Evolutionary conservation across 2,113 vertebrate species (phyloP).

Genomic region (Trichomycterus rosablanca): DNA sequence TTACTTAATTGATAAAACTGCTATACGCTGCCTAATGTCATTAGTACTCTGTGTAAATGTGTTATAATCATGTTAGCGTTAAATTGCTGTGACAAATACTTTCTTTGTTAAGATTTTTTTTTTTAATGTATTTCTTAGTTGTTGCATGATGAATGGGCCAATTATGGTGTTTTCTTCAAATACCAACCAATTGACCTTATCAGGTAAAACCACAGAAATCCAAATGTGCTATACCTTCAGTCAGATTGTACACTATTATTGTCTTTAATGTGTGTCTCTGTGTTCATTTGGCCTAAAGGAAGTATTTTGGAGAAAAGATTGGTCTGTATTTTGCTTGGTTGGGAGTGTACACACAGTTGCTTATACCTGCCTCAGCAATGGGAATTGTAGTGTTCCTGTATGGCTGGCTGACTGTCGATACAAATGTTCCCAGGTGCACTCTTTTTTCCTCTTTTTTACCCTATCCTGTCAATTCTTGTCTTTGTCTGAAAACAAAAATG

Average conservation of each 20-base stretch:
- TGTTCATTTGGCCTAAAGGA: slow-evolving; percentile 66
- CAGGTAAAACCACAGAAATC: too few relatives aligned
- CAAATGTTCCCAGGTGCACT: slow-evolving; percentile 88
- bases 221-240: too few relatives aligned
- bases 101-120: slow-evolving; percentile 16
- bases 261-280: neutral
- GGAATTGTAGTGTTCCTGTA: slow-evolving; percentile 96
- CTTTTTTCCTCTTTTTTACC: neutral
- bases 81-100: neutral
- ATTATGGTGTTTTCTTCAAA: slow-evolving; percentile 92
- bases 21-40: neutral
- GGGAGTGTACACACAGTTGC: slow-evolving; percentile 91
- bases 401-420: slow-evolving; percentile 86
- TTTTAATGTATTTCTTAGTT: slow-evolving; percentile 65
- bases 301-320: slow-evolving; percentile 98
- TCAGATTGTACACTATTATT: neutral
- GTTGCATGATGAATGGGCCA: slow-evolving; percentile 92
- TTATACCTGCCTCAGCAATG: slow-evolving; percentile 89
- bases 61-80: too few relatives aligned
- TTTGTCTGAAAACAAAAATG: neutral
- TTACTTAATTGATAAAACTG: slow-evolving; percentile 15
- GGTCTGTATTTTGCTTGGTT: slow-evolving; percentile 97
- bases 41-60: neutral
- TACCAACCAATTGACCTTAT: slow-evolving; percentile 94
- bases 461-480: neutral